A percentile compares a stretch with the other conserved stretches of the same genome.
Conservation (phyloP, 2,888 invertebrate species). For the Pterobdella sp. region DNA sequence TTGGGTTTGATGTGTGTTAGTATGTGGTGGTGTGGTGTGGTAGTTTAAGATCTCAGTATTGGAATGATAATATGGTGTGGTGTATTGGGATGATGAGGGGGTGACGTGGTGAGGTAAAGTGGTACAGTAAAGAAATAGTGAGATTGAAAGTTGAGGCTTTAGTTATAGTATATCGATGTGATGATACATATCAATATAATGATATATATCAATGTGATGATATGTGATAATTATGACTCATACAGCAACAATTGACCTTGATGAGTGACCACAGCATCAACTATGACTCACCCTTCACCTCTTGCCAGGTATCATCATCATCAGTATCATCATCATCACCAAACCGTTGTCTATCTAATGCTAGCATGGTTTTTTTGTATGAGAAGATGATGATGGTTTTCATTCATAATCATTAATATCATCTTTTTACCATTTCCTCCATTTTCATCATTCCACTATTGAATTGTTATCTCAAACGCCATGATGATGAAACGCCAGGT, state of each 20-base stretch:
- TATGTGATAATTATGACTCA: slow-evolving; percentile 59
- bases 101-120: neutral
- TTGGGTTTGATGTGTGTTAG: too few species aligned
- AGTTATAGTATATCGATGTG: slow-evolving; percentile 68
- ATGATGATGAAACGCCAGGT: neutral
- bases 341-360: too few species aligned
- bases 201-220: slow-evolving; percentile 68
- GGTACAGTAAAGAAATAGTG: slow-evolving; percentile 11
- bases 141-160: slow-evolving; percentile 49
- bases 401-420: neutral
- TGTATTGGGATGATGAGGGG: neutral
- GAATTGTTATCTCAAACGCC: neutral
- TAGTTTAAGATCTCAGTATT: too few species aligned
- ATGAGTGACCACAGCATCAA: slow-evolving; percentile 73
- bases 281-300: slow-evolving; percentile 74
- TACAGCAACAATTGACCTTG: slow-evolving; percentile 71
- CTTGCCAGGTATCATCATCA: slow-evolving; percentile 55
- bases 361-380: too few species aligned
- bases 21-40: too few species aligned
- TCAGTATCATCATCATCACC: neutral
- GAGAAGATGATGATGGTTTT: too few species aligned
- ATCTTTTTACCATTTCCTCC: neutral
- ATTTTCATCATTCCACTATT: neutral
- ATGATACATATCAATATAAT: slow-evolving; percentile 58
- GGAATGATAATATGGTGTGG: too few species aligned